Conservation (phyloP, 1,140 invertebrate genomes). For the Drosophila eugracilis region DNA sequence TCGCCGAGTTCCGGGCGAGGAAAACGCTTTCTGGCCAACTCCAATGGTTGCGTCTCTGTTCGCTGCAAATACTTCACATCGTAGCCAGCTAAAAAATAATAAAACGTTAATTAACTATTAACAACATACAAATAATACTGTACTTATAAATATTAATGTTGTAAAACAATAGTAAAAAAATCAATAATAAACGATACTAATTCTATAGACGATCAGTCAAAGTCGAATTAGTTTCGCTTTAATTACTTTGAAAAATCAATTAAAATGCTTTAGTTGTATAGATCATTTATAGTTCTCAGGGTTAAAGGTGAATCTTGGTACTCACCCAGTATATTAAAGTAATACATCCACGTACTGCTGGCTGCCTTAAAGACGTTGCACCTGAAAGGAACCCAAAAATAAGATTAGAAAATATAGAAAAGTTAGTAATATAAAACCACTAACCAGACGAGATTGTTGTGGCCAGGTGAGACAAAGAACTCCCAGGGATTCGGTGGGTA, state of each 20-base stretch:
- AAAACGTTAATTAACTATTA: neutral
- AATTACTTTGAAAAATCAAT: neutral
- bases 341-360: slow-evolving; percentile 92
- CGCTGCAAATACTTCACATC: slow-evolving; percentile 87
- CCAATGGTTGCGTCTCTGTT: slow-evolving; percentile 86
- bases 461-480: slow-evolving; percentile 90
- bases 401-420: no score
- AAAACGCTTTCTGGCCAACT: slow-evolving; percentile 87
- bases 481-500: slow-evolving; percentile 88
- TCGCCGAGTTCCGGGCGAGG: slow-evolving; percentile 87
- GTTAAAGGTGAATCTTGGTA: neutral
- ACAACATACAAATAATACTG: no score
- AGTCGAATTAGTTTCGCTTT: neutral
- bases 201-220: neutral
- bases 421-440: neutral
- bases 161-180: neutral
- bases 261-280: neutral
- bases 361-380: slow-evolving; percentile 93
- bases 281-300: neutral
- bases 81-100: slow-evolving; percentile 85
- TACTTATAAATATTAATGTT: no score
- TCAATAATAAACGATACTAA: neutral
- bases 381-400: neutral
- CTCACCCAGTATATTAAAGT: slow-evolving; percentile 90
- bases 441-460: slow-evolving; percentile 89